Evolutionary conservation across 2,888 invertebrate genomes (phyloP).

Genomic region (Phalera bucephala): DNA sequence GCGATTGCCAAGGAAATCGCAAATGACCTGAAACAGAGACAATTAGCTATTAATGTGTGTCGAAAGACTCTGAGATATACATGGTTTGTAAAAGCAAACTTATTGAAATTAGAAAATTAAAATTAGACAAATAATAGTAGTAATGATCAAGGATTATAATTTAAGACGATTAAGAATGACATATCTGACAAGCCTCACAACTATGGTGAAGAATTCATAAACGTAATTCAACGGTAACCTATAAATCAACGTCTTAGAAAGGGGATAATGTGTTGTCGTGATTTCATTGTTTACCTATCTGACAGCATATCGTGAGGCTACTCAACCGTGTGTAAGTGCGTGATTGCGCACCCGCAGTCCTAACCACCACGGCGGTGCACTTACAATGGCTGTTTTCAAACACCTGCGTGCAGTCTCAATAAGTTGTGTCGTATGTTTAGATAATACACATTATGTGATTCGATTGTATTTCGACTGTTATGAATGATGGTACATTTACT

Average conservation of each 20-base stretch:
- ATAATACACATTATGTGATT: slow-evolving; percentile 22
- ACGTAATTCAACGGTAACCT: no score
- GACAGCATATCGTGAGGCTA: slow-evolving; percentile 14
- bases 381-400: slow-evolving; percentile 33
- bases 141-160: no score
- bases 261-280: neutral
- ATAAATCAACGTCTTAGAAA: neutral
- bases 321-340: slow-evolving; percentile 2
- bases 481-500: no score
- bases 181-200: no score
- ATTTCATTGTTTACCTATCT: slow-evolving; percentile 10
- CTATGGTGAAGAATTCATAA: no score
- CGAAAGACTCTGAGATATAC: no score
- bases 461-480: slow-evolving; percentile 30
- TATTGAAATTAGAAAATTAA: no score
- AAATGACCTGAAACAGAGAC: slow-evolving; percentile 59
- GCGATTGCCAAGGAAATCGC: slow-evolving; percentile 52
- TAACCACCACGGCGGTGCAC: neutral
- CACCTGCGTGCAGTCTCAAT: slow-evolving; percentile 19
- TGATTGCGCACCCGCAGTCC: slow-evolving; percentile 10
- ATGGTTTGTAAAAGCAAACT: no score
- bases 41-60: slow-evolving; percentile 6
- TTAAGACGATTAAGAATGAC: no score
- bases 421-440: slow-evolving; percentile 26
- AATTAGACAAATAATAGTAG: no score